phyloP scores from a whole-genome alignment of 2,797 vertebrate species.

The Moxostoma hubbsi region DNA sequence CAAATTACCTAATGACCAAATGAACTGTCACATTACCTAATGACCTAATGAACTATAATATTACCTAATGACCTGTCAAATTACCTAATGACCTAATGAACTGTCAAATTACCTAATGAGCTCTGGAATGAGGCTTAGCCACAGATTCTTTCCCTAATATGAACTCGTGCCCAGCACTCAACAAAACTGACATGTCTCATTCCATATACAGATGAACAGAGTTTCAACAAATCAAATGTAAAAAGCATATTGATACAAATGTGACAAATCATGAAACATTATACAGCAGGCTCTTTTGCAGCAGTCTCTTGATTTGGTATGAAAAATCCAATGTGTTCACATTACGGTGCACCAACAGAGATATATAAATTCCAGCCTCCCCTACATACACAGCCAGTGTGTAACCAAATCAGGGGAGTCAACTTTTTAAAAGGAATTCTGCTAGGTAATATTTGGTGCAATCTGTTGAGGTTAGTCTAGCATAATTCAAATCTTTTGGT shows the following conservation, averaged over 20 bases:
- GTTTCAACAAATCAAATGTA: constrained; percentile 18
- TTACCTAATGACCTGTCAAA: too few relatives aligned
- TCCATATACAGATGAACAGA: constrained; percentile 3
- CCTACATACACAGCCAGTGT: not conserved
- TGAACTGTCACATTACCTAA: too few relatives aligned
- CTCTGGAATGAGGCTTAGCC: constrained; percentile 7
- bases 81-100: not conserved
- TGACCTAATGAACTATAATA: too few relatives aligned
- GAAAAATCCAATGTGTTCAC: not conserved
- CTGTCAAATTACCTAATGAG: constrained; percentile 23
- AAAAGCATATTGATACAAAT: constrained; percentile 11
- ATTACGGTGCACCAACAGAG: not conserved
- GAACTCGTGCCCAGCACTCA: constrained; percentile 9
- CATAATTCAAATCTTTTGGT: too few relatives aligned
- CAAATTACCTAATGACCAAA: too few relatives aligned
- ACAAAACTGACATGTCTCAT: not conserved
- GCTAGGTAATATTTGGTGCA: not conserved
- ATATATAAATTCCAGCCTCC: not conserved
- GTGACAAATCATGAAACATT: not conserved
- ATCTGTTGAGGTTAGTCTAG: too few relatives aligned
- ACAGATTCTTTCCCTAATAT: constrained; percentile 2
- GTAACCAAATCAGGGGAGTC: not conserved
- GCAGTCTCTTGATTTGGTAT: not conserved
- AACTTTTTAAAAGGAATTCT: not conserved
- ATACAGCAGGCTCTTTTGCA: not conserved